Conservation (phyloP, 2,888 invertebrate genomes). For the Cerastis leucographa region DNA sequence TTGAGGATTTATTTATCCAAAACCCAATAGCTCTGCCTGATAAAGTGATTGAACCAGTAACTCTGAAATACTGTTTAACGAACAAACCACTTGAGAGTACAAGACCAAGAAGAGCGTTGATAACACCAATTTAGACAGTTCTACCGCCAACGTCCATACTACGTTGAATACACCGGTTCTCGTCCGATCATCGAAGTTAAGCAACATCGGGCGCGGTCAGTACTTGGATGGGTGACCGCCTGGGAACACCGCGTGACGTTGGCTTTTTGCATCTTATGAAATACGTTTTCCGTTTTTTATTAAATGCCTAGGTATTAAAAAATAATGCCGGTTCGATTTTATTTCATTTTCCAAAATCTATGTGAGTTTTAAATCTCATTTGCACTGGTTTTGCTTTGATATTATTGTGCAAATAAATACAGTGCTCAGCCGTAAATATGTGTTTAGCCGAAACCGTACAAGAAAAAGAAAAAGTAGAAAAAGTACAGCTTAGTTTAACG, state of each 20-base stretch:
- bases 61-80: neutral
- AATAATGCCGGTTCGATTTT: too few relatives aligned
- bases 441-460: too few relatives aligned
- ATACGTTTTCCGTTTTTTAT: too few relatives aligned
- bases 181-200: conserved; percentile 89
- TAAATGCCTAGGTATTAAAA: too few relatives aligned
- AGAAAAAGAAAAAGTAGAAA: too few relatives aligned
- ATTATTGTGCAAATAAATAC: too few relatives aligned
- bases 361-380: too few relatives aligned
- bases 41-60: neutral
- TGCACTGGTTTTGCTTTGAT: too few relatives aligned
- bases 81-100: neutral
- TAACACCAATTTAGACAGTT: neutral
- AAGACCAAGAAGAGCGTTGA: neutral
- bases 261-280: conserved; percentile 79
- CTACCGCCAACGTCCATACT: conserved; percentile 73
- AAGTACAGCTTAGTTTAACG: too few relatives aligned
- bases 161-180: conserved; percentile 87
- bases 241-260: conserved; percentile 86
- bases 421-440: too few relatives aligned
- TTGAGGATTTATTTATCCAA: neutral
- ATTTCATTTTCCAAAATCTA: too few relatives aligned
- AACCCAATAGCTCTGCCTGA: neutral
- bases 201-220: conserved; percentile 88
- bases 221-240: conserved; percentile 89